phyloP scores from a whole-genome alignment of 2,113 vertebrate species.

The Oreochromis tanganicae region DNA sequence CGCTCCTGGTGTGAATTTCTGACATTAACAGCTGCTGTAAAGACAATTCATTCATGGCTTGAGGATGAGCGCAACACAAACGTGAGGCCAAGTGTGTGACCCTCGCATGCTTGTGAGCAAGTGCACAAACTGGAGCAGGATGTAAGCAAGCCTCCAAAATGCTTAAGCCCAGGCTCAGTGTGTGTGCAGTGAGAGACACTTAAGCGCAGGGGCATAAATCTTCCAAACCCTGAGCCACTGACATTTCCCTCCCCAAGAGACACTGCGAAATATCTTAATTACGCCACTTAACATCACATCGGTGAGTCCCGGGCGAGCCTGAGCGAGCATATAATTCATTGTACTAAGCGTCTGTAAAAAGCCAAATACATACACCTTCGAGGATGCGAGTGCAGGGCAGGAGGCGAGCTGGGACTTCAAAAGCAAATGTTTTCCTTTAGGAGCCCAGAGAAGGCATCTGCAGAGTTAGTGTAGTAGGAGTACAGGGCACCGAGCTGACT shows the following conservation, averaged over 20 bases:
- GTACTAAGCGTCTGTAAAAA: constrained; percentile 33
- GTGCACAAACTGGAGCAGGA: neutral
- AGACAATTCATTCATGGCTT: neutral
- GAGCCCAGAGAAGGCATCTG: neutral
- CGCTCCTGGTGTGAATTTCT: neutral
- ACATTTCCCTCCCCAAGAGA: constrained; percentile 39
- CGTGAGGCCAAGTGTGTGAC: neutral
- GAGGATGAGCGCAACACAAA: neutral
- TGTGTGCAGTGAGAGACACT: constrained; percentile 42
- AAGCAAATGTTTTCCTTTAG: constrained; percentile 53
- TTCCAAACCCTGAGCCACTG: constrained; percentile 50
- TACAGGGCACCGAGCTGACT: neutral
- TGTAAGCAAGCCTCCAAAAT: constrained; percentile 22
- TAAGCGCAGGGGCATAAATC: constrained; percentile 52
- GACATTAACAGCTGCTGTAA: neutral
- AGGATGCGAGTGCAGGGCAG: constrained; percentile 13
- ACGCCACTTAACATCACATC: constrained; percentile 62
- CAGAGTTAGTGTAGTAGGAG: neutral
- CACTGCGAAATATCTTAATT: constrained; percentile 58
- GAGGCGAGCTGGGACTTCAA: constrained; percentile 36
- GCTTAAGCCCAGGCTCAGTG: constrained; percentile 2
- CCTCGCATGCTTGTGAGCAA: neutral
- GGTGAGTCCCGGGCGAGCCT: constrained; percentile 43
- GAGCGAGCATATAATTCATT: constrained; percentile 54
- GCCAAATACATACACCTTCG: constrained; percentile 50